These are phyloP conservation scores for Calliopsis andreniformis DNA, from an alignment of 1,140 invertebrate genomes.

Conservation along the genomic window DNA sequence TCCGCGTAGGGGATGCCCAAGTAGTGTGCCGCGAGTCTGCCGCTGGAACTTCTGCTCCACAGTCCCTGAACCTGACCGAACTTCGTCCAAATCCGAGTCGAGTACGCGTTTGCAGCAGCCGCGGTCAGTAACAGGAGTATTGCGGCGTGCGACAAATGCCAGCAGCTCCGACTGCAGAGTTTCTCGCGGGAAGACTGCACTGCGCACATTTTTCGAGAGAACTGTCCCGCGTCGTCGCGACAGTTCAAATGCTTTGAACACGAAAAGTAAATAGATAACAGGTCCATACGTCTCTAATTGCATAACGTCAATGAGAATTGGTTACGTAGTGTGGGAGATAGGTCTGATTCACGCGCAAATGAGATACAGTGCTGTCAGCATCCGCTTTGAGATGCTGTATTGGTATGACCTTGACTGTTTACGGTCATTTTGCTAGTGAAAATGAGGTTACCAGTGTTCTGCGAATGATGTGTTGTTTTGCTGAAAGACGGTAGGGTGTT, in stretches of 20 bases:
- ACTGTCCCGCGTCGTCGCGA: background rate
- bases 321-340: background rate
- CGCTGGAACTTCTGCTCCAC: slow-evolving; percentile 56
- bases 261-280: background rate
- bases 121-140: background rate
- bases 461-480: too few relatives aligned
- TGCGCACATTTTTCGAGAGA: too few relatives aligned
- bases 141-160: background rate
- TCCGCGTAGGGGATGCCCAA: slow-evolving; percentile 75
- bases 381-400: too few relatives aligned
- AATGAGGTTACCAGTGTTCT: too few relatives aligned
- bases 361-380: too few relatives aligned
- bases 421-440: too few relatives aligned
- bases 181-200: background rate
- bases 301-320: background rate
- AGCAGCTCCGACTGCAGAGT: rapidly evolving
- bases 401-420: too few relatives aligned
- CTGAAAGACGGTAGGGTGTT: too few relatives aligned
- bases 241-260: background rate
- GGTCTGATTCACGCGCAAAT: background rate
- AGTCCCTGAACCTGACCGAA: slow-evolving; percentile 70
- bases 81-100: slow-evolving; percentile 51
- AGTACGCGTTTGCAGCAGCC: background rate
- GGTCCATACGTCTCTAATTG: background rate
- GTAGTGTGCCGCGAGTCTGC: slow-evolving; percentile 63